Evolutionary conservation across 2,797 vertebrate genomes (phyloP), one percentile per base, ranked within the genome.

Genomic region (Falco peregrinus): DNA sequence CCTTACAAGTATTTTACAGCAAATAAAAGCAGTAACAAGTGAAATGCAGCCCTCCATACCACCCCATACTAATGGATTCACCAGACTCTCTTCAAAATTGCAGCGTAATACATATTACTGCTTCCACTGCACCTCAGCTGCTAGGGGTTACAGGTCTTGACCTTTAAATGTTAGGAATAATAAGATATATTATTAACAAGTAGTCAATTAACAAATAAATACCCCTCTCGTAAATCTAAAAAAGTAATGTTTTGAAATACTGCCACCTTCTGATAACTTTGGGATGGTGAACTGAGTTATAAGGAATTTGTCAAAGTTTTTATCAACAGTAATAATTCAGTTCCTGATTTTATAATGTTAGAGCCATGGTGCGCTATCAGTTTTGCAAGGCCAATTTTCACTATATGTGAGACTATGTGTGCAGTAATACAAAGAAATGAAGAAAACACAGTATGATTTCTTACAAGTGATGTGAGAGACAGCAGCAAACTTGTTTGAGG

Each of bases 191-290:
- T 84, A 87, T 74, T 90, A 87, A 83, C 22, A 56, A 94, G 57
- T 54, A 88, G 76, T 82, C 87, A 91, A 68, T 95, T 93, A 95
- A 86, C 60, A 94, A 92, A 95, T 87, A 95, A 95, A 95, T 94
- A 61, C 92, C 95, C 90, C 75, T 71, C 50, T 63, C 47, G 33
- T 71, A 83, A 92, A 94, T 64, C 26, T 13, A n/a, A 50, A 80
- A 80, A 64, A 80, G 53, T 59, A 93, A 90, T 9, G 65, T 93
- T 97, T 96, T 96, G 53, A 96, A 95, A 90, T 80, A 78, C 93
- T 97, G 93, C 94, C 96, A 93, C 93, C 93, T 96, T 92, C 96
- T 95, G 93, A 81, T 90, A 54, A 77, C 2, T 65, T 87, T 41
- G 22, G 15, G 50, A 22, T 25, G 17, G 41, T 83, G 22, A 91